phyloP scores from a whole-genome alignment of 2,888 invertebrate genomes.

The Octonoba sinensis region DNA sequence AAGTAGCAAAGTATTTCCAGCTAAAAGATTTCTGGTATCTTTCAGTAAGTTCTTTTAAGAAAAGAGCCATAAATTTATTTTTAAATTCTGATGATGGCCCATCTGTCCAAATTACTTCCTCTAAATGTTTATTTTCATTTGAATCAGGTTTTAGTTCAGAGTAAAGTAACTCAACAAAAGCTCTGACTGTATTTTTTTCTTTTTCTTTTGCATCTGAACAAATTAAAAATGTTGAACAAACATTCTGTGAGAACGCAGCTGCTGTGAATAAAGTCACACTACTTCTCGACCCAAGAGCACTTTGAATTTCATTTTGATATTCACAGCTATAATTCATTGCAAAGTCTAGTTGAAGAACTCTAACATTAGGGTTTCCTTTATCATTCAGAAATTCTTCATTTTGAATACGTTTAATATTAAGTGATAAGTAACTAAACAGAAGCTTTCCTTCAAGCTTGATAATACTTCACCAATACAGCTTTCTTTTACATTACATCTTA shows the following conservation, averaged over 20 bases:
- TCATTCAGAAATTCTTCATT: too few species aligned
- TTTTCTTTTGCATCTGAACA: slow-evolving; percentile 1
- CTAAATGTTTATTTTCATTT: neutral
- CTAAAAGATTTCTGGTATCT: neutral
- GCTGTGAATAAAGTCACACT: neutral
- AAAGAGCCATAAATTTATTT: neutral
- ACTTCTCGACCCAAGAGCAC: neutral
- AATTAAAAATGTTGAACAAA: neutral
- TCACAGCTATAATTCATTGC: slow-evolving; percentile 1
- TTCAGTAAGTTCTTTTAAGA: neutral
- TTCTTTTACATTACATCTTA: neutral
- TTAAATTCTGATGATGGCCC: slow-evolving; percentile 1
- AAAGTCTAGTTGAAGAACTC: neutral
- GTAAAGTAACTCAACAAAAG: neutral
- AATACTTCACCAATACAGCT: too few species aligned
- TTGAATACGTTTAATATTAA: too few species aligned
- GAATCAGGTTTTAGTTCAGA: neutral
- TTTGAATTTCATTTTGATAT: neutral
- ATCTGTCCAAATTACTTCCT: neutral
- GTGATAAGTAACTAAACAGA: too few species aligned
- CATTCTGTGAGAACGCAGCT: too few species aligned
- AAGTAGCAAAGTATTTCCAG: neutral
- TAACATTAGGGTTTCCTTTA: too few species aligned
- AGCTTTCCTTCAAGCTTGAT: too few species aligned
- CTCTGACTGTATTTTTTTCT: neutral